Base-by-base conservation (phyloP, 2,888 invertebrate species). In the Toxonevra muliebris region DNA sequence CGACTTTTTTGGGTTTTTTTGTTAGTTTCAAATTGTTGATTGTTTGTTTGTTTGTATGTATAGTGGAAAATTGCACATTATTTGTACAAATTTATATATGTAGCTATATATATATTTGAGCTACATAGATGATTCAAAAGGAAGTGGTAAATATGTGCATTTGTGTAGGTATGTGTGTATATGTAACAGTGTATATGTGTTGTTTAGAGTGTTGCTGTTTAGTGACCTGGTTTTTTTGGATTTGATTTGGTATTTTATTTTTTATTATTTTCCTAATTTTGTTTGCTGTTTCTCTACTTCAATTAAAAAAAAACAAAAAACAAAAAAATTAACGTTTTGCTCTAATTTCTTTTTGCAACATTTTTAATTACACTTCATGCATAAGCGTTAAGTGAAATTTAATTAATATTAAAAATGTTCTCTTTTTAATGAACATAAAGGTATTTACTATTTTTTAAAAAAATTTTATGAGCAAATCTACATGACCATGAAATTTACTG, bases 301-400 rank as follows among this genome's bases (percentile, higher is more conserved):
- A 15, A 48, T 5, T 10, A 3, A 8, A 5, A 48, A 15, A 48
- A 50, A 50, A 50, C 61, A 42, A 58, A 61, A 61, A 58, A 57
- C 55, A 64, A 54, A 55, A 64, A 55, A 48, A 55, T 50, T 43
- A 57, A 42, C 61, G 68, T 68, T 68, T 65, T 68, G 70, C 70
- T 70, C 68, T 60, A 63, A 66, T 70, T 70, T 70, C 68, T 70
- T 66, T 66, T 48, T 58, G 40, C 20, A 62, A 78, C 77, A 78
- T 79, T 79, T 79, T 79, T 80, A 79, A 77, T 77, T 69, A 73
- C 71, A 72, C 71, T 73, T 71, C 30, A 20, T 30, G 30, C 30
- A 30, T 30, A 7, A 30, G 30, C 30, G 30, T 30, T 30, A 30
- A 30, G 30, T 30, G 30, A 30, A 30, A 30, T 30, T 30, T 30